A percentile compares a stretch with the other conserved stretches of the same genome.
These are phyloP conservation scores for Thysanoteuthis rhombus DNA, from an alignment of 2,888 invertebrate species.

Conservation along the genomic window DNA sequence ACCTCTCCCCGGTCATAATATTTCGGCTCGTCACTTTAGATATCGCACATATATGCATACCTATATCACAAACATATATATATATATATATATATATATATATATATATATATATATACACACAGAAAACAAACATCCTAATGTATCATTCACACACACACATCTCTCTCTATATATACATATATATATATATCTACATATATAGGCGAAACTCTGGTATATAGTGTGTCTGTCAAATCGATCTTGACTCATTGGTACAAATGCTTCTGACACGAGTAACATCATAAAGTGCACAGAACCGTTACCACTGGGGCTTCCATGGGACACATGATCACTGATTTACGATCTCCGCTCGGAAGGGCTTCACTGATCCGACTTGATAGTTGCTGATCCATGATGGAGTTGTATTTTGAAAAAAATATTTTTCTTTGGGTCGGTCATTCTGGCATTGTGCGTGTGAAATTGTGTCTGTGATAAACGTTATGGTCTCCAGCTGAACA, in stretches of 20 bases:
- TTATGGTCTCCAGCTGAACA: too few species aligned
- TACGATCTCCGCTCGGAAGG: background rate
- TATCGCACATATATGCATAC: background rate
- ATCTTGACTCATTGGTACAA: background rate
- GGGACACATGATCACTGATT: background rate
- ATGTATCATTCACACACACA: background rate
- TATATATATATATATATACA: background rate
- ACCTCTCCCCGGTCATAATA: too few species aligned
- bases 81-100: constrained; percentile 12
- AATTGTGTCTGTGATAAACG: background rate
- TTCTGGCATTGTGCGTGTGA: background rate
- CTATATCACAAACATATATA: too few species aligned
- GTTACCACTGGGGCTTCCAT: background rate
- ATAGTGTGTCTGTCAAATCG: background rate
- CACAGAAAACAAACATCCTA: background rate
- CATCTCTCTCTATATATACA: too few species aligned
- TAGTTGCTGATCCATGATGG: background rate
- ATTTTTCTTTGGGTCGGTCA: background rate
- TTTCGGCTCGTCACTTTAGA: too few species aligned
- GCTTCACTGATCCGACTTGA: background rate
- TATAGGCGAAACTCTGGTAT: too few species aligned
- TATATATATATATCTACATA: too few species aligned
- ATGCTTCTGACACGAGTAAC: background rate
- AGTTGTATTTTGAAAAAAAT: background rate
- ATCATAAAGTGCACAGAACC: background rate